Base-by-base conservation (phyloP, 2,113 vertebrate genomes). In the Oryzias curvinotus region DNA sequence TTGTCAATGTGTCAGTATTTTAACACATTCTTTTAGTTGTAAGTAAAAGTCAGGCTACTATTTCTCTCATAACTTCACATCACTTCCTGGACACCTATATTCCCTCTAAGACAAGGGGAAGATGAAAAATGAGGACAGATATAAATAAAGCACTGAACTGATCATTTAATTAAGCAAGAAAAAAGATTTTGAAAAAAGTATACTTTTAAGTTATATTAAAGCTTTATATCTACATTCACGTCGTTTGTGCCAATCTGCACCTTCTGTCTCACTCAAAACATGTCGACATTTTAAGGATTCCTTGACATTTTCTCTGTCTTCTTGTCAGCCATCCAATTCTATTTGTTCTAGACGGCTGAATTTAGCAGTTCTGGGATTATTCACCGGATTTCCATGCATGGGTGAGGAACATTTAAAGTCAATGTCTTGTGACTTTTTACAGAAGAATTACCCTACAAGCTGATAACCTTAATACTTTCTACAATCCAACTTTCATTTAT, bases 331-430 rank as follows among this genome's bases (percentile, higher is more conserved):
- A 78, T 80, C 72, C 65, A 62, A 58, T 78, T 70, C 69, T 74
- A 80, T 86, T 88, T 87, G 83, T 88, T 90, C 81, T 83, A 80
- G 68, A 25, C 41, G 66, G 55, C 61, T 85, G 78, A 65, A 69
- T 7, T 87, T 58, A 78, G 77, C 75, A 49, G 68, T 88, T 88
- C 76, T 80, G 55, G 85, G 84, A 89, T 90, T 85, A 87, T 87
- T 82, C 23, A 57, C 44, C 6, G 69, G 73, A 81, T 85, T 80
- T 88, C 57, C 16, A 49, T 68, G 65, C 77, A 62, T 65, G 83
- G 77, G 74, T 85, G 73, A 75, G n/a, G 41, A 65, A 65, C 67
- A 78, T 84, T 80, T 82, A 77, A 81, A 85, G 83, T 83, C 69
- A 78, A 81, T 57, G 62, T 71, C 81, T 78, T 76, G 67, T 48